Conservation (phyloP, 2,797 vertebrate species). For the Oreonectes daqikongensis region DNA sequence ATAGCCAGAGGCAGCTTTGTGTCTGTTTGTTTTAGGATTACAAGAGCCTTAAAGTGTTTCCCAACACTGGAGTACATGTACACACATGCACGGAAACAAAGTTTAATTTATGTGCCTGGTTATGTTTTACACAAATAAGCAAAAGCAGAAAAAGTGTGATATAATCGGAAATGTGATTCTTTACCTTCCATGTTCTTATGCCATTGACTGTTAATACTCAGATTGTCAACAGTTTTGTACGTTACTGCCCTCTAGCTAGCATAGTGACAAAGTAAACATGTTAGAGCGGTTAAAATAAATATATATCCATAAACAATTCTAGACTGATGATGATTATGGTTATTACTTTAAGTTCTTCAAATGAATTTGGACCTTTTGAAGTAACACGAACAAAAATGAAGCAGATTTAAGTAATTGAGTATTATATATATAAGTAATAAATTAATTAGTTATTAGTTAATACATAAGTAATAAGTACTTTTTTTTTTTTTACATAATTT, state of each 20-base stretch:
- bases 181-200: background rate
- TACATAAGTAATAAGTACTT: no score
- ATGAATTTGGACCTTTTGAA: background rate
- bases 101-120: no score
- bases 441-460: no score
- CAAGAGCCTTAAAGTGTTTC: conserved; percentile 63
- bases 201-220: background rate
- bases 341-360: background rate
- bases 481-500: no score
- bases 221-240: conserved; percentile 17
- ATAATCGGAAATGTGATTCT: background rate
- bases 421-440: no score
- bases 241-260: conserved; percentile 54
- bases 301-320: background rate
- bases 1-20: conserved; percentile 32
- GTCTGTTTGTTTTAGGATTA: conserved; percentile 61
- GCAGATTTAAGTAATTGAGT: no score
- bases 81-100: no score
- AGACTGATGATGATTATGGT: background rate
- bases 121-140: background rate
- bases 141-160: background rate
- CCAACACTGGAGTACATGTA: conserved; percentile 64
- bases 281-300: background rate
- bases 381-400: background rate
- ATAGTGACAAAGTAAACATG: background rate